phyloP scores from a whole-genome alignment of 1,140 invertebrate species.

The Micrasema longulum region DNA sequence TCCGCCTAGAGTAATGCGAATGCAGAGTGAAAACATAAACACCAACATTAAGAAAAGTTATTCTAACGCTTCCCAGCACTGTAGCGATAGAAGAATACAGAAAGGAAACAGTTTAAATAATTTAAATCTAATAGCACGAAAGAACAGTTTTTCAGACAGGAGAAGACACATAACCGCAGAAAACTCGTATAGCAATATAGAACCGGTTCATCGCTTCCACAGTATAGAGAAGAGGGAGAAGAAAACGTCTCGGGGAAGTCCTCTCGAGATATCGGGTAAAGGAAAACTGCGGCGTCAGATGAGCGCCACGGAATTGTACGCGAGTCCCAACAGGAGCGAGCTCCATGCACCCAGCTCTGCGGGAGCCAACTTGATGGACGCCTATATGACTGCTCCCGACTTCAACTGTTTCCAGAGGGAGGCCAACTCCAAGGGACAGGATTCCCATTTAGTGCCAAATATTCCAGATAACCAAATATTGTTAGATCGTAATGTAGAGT shows the following conservation, averaged over 20 bases:
- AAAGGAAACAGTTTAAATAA: slow-evolving; percentile 52
- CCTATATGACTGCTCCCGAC: slow-evolving; percentile 40
- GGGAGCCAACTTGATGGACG: slow-evolving; percentile 47
- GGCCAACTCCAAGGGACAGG: slow-evolving; percentile 33
- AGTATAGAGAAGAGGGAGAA: slow-evolving; percentile 41
- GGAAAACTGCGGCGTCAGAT: slow-evolving; percentile 49
- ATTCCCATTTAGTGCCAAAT: slow-evolving; percentile 54
- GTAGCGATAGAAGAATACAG: slow-evolving; percentile 32
- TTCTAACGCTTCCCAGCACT: slow-evolving; percentile 50
- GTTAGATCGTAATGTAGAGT: slow-evolving; percentile 50
- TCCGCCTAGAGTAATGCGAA: slow-evolving; percentile 38
- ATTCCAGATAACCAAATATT: slow-evolving; percentile 44
- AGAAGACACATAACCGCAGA: slow-evolving; percentile 41
- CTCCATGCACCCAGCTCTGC: slow-evolving; percentile 51
- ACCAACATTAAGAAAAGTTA: slow-evolving; percentile 49
- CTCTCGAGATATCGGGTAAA: slow-evolving; percentile 2
- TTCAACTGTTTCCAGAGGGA: slow-evolving; percentile 47
- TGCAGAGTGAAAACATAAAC: slow-evolving; percentile 27
- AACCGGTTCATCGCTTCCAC: slow-evolving; percentile 17
- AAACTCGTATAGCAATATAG: slow-evolving; percentile 45
- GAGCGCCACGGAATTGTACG: slow-evolving; percentile 51
- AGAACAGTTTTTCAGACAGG: slow-evolving; percentile 45
- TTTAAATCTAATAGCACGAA: slow-evolving; percentile 44
- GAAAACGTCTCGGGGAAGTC: slow-evolving; percentile 31
- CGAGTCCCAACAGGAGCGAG: slow-evolving; percentile 31